Evolutionary conservation across 2,113 vertebrate species (phyloP), one percentile per base, ranked within the genome.

Genomic region (Calypte anna): DNA sequence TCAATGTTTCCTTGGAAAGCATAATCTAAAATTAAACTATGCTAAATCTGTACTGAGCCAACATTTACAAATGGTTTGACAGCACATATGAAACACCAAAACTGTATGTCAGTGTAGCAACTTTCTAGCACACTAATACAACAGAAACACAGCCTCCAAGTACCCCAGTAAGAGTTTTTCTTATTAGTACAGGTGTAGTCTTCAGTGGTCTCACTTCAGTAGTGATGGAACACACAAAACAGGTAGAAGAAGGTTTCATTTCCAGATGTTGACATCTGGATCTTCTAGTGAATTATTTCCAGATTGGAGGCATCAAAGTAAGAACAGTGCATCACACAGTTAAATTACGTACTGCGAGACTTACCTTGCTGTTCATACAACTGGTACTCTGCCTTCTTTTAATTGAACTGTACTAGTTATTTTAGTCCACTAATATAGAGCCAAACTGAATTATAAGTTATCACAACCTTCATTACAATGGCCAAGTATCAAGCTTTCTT

Each of bases 1-100:
- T 25, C 55, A 63, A 23, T 30, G 55, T 48, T 55, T 87, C 55
- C 48, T 81, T 88, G 57, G 59, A 95, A 93, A 46, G 38, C 21
- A 33, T 21, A 23, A 31, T 87, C 77, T 87, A 89, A 88, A 92
- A 92, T 91, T 82, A 84, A 91, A 66, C 36, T 38, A 25, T 31
- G n/a, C 31, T 86, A 7, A 40, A 80, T 66, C 53, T 61, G 68
- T 67, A 88, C 17, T 19, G 80, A 90, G 74, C 57, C 61, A 81
- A 43, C 77, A 73, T 63, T 74, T 44, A 50, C 17, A 40, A 78
- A 43, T 44, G 57, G 19, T 67, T 88, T 72, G 64, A 70, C n/a
- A 88, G 79, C 40, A 40, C 14, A 31, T 24, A 74, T 1, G 28
- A 83, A 86, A 59, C 9, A 24, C 11, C 81, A 81, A 36, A 8